Percentiles rank a stretch among this genome's conserved stretches.
These are phyloP conservation scores for Mythimna impura DNA, from an alignment of 2,888 invertebrate species.

Conservation along the genomic window DNA sequence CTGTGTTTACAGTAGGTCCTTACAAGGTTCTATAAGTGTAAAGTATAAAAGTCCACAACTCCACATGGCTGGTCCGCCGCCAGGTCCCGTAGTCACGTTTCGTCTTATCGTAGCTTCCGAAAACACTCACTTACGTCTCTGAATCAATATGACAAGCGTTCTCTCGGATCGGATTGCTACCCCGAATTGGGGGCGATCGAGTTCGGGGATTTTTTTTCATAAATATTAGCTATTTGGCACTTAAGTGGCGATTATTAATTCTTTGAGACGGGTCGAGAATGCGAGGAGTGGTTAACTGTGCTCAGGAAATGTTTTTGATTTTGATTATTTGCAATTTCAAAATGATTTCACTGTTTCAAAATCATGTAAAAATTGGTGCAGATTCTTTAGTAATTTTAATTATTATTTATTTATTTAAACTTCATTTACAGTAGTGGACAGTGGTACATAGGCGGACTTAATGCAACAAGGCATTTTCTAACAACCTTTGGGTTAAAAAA, in stretches of 20 bases:
- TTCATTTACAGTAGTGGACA: too few relatives aligned
- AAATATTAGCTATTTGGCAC: constrained; percentile 48
- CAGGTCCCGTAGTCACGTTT: constrained; percentile 80
- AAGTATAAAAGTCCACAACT: constrained; percentile 78
- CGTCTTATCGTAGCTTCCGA: constrained; percentile 83
- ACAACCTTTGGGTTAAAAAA: too few relatives aligned
- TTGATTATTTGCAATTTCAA: background rate
- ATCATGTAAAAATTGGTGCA: too few relatives aligned
- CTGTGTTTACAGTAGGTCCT: constrained; percentile 51
- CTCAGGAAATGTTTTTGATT: background rate
- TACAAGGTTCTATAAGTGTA: constrained; percentile 69
- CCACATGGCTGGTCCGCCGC: constrained; percentile 77
- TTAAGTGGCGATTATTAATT: constrained; percentile 40
- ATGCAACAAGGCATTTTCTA: too few relatives aligned
- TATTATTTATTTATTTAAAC: too few relatives aligned
- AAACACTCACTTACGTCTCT: constrained; percentile 84
- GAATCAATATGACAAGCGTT: constrained; percentile 85
- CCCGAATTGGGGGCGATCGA: constrained; percentile 74
- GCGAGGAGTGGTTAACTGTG: constrained; percentile 8
- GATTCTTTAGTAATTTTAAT: too few relatives aligned
- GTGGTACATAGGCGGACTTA: too few relatives aligned
- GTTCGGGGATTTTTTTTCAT: constrained; percentile 33
- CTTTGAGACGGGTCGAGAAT: constrained; percentile 7
- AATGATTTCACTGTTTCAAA: background rate
- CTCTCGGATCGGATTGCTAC: constrained; percentile 82